A percentile compares a stretch with the other conserved stretches of the same genome.
Evolutionary conservation across 2,113 vertebrate genomes (phyloP).

Genomic region (Ctenodactylus gundi): DNA sequence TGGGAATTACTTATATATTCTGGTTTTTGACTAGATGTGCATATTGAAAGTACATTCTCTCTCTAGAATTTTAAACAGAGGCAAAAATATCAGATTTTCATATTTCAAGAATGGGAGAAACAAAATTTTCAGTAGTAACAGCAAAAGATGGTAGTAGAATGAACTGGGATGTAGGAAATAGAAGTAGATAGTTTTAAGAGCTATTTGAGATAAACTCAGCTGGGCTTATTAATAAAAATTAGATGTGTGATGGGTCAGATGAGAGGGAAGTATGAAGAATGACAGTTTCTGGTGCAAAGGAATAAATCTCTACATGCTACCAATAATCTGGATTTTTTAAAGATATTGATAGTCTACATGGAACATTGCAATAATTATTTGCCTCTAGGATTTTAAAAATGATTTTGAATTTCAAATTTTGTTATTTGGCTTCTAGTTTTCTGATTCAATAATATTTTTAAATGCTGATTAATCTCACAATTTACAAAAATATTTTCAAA

Average conservation of each 20-base stretch:
- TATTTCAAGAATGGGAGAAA: constrained; percentile 19
- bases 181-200: background rate
- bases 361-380: constrained; percentile 13
- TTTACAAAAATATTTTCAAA: constrained; percentile 52
- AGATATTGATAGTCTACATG: constrained; percentile 35
- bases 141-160: constrained; percentile 9
- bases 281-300: constrained; percentile 37
- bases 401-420: background rate
- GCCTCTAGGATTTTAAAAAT: constrained; percentile 40
- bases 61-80: constrained; percentile 24
- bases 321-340: background rate
- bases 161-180: background rate
- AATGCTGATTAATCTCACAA: background rate
- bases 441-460: background rate
- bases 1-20: constrained; percentile 38
- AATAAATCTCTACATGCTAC: background rate
- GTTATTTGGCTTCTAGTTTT: background rate
- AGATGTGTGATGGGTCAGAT: background rate
- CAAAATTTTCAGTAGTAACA: constrained; percentile 17
- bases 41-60: background rate
- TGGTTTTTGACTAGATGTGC: background rate
- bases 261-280: background rate
- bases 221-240: constrained; percentile 44
- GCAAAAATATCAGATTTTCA: constrained; percentile 25
- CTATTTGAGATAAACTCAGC: constrained; percentile 23